phyloP scores from a whole-genome alignment of 2,113 vertebrate species.

The Platycercus adscitus region DNA sequence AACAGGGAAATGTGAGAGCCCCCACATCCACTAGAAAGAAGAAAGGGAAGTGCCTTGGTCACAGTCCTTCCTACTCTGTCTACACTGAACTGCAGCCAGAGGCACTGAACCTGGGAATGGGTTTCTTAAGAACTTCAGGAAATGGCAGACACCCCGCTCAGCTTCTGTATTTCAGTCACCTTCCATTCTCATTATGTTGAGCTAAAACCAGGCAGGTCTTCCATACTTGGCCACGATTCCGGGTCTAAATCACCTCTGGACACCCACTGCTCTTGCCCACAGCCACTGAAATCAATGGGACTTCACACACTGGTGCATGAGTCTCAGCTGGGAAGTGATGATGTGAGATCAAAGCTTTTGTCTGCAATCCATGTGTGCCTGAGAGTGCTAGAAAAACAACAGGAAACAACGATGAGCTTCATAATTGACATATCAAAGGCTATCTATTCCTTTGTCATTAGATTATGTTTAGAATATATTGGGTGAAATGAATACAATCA shows the following conservation, averaged over 20 bases:
- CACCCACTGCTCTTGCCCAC: background rate
- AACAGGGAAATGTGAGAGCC: constrained; percentile 34
- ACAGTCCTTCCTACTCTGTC: constrained; percentile 28
- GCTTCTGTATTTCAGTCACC: background rate
- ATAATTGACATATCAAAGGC: background rate
- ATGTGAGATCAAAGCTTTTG: background rate
- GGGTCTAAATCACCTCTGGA: background rate
- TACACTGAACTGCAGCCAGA: background rate
- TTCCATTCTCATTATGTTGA: background rate
- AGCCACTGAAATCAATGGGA: background rate
- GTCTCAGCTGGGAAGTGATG: background rate
- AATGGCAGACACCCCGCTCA: background rate
- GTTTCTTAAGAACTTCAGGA: background rate
- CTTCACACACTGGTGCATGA: background rate
- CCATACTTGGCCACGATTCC: background rate
- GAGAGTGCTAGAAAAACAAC: background rate
- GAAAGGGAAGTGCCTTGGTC: constrained; percentile 51
- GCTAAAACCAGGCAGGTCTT: background rate
- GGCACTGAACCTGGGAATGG: background rate
- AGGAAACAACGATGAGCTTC: background rate
- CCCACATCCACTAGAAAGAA: constrained; percentile 17
- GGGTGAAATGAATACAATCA: background rate
- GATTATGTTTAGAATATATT: background rate
- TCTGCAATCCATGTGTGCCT: background rate
- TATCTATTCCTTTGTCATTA: background rate